A percentile compares a stretch with the other conserved stretches of the same genome.
These are phyloP conservation scores for Miichthys miiuy DNA, from an alignment of 2,797 vertebrate genomes.

Conservation along the genomic window DNA sequence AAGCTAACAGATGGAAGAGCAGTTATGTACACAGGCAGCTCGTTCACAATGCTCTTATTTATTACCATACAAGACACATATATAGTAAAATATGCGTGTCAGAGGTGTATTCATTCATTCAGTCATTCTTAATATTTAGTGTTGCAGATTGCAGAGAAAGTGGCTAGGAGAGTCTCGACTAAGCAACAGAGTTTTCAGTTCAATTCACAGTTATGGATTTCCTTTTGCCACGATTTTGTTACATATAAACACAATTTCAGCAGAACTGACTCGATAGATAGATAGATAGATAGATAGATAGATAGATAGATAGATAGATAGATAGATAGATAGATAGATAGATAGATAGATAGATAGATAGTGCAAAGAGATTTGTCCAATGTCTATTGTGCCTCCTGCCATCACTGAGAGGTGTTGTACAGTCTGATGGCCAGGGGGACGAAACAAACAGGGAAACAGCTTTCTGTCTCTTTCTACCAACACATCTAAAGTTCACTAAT, in stretches of 20 bases:
- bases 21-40: conserved; percentile 44
- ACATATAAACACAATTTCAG: background rate
- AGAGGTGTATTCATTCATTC: conserved; percentile 3
- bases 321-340: too few relatives aligned
- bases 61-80: conserved; percentile 26
- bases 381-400: too few relatives aligned
- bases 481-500: too few relatives aligned
- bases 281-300: too few relatives aligned
- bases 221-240: background rate
- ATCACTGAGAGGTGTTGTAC: too few relatives aligned
- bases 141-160: background rate
- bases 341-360: too few relatives aligned
- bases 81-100: conserved; percentile 37
- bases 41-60: conserved; percentile 26
- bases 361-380: too few relatives aligned
- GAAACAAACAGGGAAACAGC: too few relatives aligned
- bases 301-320: too few relatives aligned
- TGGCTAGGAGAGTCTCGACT: background rate
- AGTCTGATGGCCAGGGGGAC: too few relatives aligned
- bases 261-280: background rate
- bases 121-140: background rate
- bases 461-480: too few relatives aligned
- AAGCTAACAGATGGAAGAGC: conserved; percentile 69
- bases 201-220: background rate
- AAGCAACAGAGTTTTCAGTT: background rate